These are phyloP conservation scores for Coenobita brevimanus DNA, from an alignment of 1,140 invertebrate genomes.

Conservation along the genomic window DNA sequence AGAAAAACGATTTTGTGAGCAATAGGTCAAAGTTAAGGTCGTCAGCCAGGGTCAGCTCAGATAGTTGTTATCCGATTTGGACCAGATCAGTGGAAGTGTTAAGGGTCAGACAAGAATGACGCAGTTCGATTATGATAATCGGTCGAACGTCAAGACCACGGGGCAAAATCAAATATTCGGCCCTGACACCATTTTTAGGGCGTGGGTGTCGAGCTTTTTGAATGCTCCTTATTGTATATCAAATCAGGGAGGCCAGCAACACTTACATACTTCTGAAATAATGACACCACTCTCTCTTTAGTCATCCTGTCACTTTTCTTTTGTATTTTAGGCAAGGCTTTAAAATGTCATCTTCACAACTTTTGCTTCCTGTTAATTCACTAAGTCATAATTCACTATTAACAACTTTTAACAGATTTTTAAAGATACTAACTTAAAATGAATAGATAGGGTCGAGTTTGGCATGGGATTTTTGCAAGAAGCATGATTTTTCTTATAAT, in stretches of 20 bases:
- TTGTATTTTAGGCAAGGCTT: slow-evolving; percentile 43
- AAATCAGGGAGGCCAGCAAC: slow-evolving; percentile 65
- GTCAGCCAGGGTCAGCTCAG: no score
- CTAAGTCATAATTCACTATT: slow-evolving; percentile 65
- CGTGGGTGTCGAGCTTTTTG: no score
- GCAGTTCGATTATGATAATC: no score
- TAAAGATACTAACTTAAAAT: slow-evolving; percentile 55
- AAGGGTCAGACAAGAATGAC: no score
- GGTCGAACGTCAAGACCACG: no score
- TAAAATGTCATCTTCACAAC: slow-evolving; percentile 46
- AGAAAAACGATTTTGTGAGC: no score
- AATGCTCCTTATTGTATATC: slow-evolving; percentile 51
- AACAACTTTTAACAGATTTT: slow-evolving; percentile 59
- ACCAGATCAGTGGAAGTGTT: no score
- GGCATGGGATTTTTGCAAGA: slow-evolving; percentile 65
- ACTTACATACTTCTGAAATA: slow-evolving; percentile 60
- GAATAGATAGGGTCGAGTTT: slow-evolving; percentile 63
- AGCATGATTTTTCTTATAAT: slow-evolving; percentile 64
- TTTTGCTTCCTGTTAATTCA: slow-evolving; percentile 47
- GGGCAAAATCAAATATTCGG: no score
- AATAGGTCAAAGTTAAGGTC: no score
- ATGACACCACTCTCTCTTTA: slow-evolving; percentile 42
- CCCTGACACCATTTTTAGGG: no score
- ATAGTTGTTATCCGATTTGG: no score
- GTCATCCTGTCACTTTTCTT: slow-evolving; percentile 39